Base-by-base conservation (phyloP, 2,113 vertebrate genomes). In the Mugil cephalus region DNA sequence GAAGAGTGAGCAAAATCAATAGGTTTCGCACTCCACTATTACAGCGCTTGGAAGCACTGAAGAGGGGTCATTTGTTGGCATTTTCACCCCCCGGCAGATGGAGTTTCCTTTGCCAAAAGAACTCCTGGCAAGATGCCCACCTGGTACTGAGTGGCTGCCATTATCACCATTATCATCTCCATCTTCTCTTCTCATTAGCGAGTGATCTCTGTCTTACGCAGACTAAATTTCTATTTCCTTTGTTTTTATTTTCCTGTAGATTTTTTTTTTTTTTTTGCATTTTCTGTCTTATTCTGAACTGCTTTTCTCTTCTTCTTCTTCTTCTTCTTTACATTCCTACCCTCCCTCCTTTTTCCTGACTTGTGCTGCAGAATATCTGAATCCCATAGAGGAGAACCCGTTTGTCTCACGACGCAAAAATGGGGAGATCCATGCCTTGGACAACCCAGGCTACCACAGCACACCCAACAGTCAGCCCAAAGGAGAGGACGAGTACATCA, bases 331-430 rank as follows among this genome's bases (percentile, higher is more conserved):
- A 11, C 17, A 3, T 71, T 42, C 51, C 63, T 40, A 0, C 30
- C 45, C 43, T 75, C 38, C 58, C 14, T 68, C 8, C 38, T n/a
- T 15, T 50, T 80, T 52, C 56, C 56, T 45, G 51, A 52, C 64
- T 34, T 69, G 17, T 79, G 24, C 77, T 77, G 8, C 78, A 99
- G 96, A 98, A 88, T 96, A 96, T 87, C 93, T 98, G 68, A 97
- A 96, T 84, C 96, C 97, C 0, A 95, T 99, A 46, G 98, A 99
- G 77, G 98, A 99, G 88, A 99, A 99, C 79, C 98, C 97, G 0
- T 99, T 99, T 74, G 97, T 98, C 58, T 94, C 96, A 0, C 93
- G 96, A 1, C 94, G 95, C 2, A 98, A 96, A 92, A 98, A 96
- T 0, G 95, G 96, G 21, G 97, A 99, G 67, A 90, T 97, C 36